Evolutionary conservation across 2,888 invertebrate genomes (phyloP), one percentile per base, ranked within the genome.

Genomic region (Apamea sordens): DNA sequence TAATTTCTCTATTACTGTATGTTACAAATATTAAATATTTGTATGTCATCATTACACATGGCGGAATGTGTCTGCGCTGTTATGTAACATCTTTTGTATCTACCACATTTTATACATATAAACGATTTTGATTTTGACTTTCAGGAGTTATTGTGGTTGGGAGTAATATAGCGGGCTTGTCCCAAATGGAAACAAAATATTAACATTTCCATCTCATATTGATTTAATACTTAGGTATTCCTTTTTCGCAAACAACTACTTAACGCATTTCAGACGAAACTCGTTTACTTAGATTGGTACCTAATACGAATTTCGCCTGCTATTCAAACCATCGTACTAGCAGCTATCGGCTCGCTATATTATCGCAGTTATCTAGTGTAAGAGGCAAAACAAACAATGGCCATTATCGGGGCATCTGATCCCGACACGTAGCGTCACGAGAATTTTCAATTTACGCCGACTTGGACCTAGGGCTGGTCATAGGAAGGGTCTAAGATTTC

Each of bases 351-450:
- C 28, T 64, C 36, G 50, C 65, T 85, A 80, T 69, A 86, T 63
- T 87, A 87, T 87, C 88, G 50, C 68, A 32, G 73, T 75, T 87
- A 87, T 87, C 88, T 83, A 63, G 69, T 77, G 84, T 88, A 82
- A 85, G n/a, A 86, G 80, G 78, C 77, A 79, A 86, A 86, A 87
- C 90, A 89, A 89, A 91, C 92, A 91, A 88, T 90, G 85, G 86
- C 91, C 88, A 91, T 90, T 93, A 93, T 92, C 91, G 77, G 64
- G 73, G 85, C 89, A 90, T 91, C 90, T 88, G 90, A 92, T 90
- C 85, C 89, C 88, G 86, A 91, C 92, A 90, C 91, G 89, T 88
- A 86, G 86, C 91, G 92, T 94, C 94, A 94, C 94, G 93, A 94
- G 91, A 90, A 77, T 92, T 91, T 92, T 93, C 93, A 93, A 93